phyloP scores from a whole-genome alignment of 2,113 vertebrate species.

The Haemorhous mexicanus region DNA sequence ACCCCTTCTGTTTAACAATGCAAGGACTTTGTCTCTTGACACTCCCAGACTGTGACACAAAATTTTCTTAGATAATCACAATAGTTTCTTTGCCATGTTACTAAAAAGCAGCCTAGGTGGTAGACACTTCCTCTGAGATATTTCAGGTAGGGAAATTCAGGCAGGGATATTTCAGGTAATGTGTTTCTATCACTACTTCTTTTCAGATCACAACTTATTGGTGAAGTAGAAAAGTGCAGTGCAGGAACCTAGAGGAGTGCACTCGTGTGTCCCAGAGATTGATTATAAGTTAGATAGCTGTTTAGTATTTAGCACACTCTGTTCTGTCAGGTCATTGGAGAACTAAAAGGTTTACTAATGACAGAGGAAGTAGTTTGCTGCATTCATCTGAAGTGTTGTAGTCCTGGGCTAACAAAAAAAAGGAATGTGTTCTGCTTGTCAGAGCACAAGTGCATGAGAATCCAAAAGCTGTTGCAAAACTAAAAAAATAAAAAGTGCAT shows the following conservation, averaged over 20 bases:
- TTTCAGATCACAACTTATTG: not conserved
- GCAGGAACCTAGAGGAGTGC: not conserved
- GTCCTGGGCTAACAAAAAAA: not conserved
- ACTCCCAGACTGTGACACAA: not conserved
- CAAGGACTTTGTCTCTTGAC: not conserved
- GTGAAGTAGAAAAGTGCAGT: not conserved
- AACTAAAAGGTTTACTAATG: not conserved
- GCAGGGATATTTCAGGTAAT: not conserved
- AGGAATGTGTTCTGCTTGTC: not conserved
- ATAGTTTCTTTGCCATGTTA: not conserved
- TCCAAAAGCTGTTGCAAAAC: not conserved
- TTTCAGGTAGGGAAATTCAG: not conserved
- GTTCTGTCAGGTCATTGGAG: not conserved
- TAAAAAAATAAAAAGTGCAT: not conserved
- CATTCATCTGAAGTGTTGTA: not conserved
- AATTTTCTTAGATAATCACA: not conserved
- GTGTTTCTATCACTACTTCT: not conserved
- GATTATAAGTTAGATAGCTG: not conserved
- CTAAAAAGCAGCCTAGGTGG: not conserved
- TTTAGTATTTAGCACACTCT: not conserved
- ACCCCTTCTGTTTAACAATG: not conserved
- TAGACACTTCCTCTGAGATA: not conserved
- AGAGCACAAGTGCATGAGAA: not conserved
- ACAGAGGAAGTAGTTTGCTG: not conserved
- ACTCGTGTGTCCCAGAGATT: not conserved